Base-by-base conservation (phyloP, 2,113 vertebrate species). In the Rallus limicola region DNA sequence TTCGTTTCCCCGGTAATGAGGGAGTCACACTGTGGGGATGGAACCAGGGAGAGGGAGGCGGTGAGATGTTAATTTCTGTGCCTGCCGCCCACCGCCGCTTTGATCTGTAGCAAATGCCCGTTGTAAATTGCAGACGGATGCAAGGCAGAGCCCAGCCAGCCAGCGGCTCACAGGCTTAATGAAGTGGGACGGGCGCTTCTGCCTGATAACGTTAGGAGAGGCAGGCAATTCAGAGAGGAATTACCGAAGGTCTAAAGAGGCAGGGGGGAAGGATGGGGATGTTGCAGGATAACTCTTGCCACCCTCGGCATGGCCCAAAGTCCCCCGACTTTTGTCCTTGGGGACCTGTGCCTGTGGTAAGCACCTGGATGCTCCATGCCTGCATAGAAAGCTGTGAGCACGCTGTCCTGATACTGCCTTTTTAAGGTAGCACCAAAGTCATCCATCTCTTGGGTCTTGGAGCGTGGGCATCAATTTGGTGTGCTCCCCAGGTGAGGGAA, bases 1-100 rank as follows among this genome's bases (percentile, higher is more conserved):
- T 97, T 97, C 93, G 93, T 96, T 97, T 97, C 95, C 89, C 92
- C 67, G 85, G 93, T 97, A 97, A 97, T 97, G 96, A 97, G 89
- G 84, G 95, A 96, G 95, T 92, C 84, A 83, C 80, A 72, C 91
- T 94, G 93, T 92, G 89, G 95, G 87, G 72, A 31, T 72, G 96
- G 93, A 96, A 95, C 74, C 8, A 1, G 90, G 33, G 93, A 48
- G 90, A 87, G 90, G 69, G 95, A 91, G 92, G 23, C 93, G 28
- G 34, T 11, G 85, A 97, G 96, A 97, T 97, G 96, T 87, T 97
- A 95, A 97, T 97, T 97, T 92, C 92, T 95, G 76, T 38, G 93
- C 92, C 93, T 71, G 79, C 93, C 69, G 95, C 95, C n/a, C n/a
- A 5, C 96, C 33, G 79, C 93, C 0, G 59, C 97, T 97, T 97